Conservation (phyloP, 92 coral and sea anemone species). For the Epizoanthus stellaris region DNA sequence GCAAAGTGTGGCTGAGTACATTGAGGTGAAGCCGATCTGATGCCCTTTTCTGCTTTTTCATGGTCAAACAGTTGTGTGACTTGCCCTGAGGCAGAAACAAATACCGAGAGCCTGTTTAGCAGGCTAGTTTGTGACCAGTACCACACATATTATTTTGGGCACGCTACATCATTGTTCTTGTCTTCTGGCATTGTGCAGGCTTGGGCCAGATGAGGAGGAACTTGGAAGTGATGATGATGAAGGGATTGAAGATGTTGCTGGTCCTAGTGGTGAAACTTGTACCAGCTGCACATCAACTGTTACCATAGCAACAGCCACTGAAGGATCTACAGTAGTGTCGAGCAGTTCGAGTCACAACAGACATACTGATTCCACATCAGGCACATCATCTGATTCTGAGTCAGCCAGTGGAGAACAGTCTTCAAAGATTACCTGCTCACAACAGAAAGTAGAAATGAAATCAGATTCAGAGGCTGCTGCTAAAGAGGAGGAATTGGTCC, state of each 20-base stretch:
- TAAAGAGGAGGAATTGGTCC: not conserved
- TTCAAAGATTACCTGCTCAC: not conserved
- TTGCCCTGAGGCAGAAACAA: too few relatives aligned
- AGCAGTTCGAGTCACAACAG: constrained; percentile 1
- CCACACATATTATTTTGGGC: too few relatives aligned
- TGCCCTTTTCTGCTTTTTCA: not conserved
- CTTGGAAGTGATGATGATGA: constrained; percentile 75
- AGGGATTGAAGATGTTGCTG: constrained; percentile 46
- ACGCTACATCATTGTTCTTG: not conserved
- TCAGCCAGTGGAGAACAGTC: not conserved
- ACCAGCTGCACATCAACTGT: constrained; percentile 11
- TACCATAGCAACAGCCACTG: constrained; percentile 13
- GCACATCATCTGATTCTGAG: not conserved
- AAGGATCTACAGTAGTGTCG: constrained; percentile 9
- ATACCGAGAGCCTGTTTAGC: too few relatives aligned
- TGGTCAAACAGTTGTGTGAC: too few relatives aligned
- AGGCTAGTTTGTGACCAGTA: too few relatives aligned
- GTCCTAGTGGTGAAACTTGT: constrained; percentile 9
- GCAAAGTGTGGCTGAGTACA: too few relatives aligned
- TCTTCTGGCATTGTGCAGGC: constrained; percentile 42
- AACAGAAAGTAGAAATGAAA: too few relatives aligned
- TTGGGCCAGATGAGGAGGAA: constrained; percentile 61
- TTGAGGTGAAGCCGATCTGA: not conserved
- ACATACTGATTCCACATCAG: not conserved
- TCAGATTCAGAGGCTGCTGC: not conserved